Base-by-base conservation (phyloP, 2,797 vertebrate genomes). In the Falco berigora region DNA sequence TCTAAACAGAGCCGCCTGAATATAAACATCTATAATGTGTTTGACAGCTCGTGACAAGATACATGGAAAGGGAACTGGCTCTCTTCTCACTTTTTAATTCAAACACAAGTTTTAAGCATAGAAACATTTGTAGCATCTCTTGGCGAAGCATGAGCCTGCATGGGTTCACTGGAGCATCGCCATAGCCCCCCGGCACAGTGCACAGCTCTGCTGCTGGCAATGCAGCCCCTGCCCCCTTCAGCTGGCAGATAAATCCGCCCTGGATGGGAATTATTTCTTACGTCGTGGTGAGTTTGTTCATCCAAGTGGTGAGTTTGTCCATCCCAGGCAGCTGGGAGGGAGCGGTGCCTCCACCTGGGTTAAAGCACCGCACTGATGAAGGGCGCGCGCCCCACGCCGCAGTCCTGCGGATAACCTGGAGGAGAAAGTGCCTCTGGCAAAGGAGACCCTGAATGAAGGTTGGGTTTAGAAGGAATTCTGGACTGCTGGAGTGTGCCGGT, bases 121-220 rank as follows among this genome's bases (percentile, higher is more conserved):
- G 67, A 84, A 84, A 44, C 4, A 24, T 42, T 68, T 4, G 2
- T 20, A 55, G 59, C 67, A 30, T 30, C 73, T 50, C 50, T 82
- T 47, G 55, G 5, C 17, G 11, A 30, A 40, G 46, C n/a, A 3
- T 5, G 11, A 82, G 42, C 34, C 69, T 38, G 36, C 4, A 4
- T 2, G 4, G 69, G 38, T 53, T 50, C 63, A 24, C 28, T 0
- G 0, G 40, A 53, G n/a, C 40, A 4, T 32, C 0, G 0, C 49
- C 42, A 3, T 24, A 30, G 30, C 64, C 75, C 69, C 68, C 53
- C 3, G 1, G 28, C 11, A 2, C 0, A 0, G 38, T 9, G 25
- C 10, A 2, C 5, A 46, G 32, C n/a, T 40, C 44, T 34, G 21
- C 49, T 4, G 3, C 19, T 0, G 1, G 53, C 64, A 75, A 30